phyloP scores from a whole-genome alignment of 53 echinoderm and acorn worm genomes.

The Temnopleurus reevesii region DNA sequence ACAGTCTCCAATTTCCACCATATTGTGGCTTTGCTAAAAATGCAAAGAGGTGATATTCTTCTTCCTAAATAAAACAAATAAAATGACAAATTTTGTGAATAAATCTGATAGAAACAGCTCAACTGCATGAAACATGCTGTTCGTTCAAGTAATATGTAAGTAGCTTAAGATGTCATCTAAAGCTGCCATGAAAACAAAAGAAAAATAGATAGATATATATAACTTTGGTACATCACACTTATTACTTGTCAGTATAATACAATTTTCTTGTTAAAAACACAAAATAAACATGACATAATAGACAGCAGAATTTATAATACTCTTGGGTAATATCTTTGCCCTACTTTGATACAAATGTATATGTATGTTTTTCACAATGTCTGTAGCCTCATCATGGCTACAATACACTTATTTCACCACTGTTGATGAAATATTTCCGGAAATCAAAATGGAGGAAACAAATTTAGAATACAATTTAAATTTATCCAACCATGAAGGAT shows the following conservation, averaged over 20 bases:
- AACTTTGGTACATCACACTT: conserved; percentile 37
- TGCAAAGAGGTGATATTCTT: neutral
- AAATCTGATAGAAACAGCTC: neutral
- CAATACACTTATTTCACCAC: neutral
- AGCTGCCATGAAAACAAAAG: neutral
- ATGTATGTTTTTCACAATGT: neutral
- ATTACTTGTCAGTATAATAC: conserved; percentile 30
- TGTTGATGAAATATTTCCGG: neutral
- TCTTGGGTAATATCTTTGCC: conserved; percentile 42
- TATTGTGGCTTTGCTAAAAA: neutral
- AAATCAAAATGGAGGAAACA: neutral
- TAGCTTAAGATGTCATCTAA: neutral
- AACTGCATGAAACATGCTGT: neutral
- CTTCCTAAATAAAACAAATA: neutral
- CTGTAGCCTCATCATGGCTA: neutral
- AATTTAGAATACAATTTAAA: neutral
- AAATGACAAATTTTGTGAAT: neutral
- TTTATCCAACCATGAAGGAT: neutral
- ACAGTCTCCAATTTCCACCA: too few species aligned
- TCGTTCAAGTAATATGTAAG: neutral
- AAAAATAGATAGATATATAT: conserved; percentile 27
- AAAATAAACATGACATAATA: conserved; percentile 37
- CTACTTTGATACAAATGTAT: neutral
- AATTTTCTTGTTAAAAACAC: conserved; percentile 30
- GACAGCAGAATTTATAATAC: conserved; percentile 22